Evolutionary conservation across 2,888 invertebrate genomes (phyloP), one percentile per base, ranked within the genome.

Genomic region (Ochlodes sylvanus): DNA sequence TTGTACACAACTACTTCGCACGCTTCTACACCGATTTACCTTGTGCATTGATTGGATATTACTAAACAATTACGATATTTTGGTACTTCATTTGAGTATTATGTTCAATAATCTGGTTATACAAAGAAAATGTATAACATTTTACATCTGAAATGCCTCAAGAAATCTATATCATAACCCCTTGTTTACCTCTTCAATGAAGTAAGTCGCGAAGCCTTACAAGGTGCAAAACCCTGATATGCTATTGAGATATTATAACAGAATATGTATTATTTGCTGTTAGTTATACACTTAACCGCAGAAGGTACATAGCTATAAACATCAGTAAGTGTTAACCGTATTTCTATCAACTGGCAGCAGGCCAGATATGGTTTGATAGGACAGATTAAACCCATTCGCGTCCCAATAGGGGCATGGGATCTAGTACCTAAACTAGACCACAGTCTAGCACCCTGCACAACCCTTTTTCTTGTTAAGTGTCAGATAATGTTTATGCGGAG

Each of bases 1-100:
- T 67, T 62, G 55, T 67, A 47, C 27, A 67, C 54, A 54, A 52
- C 7, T 66, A 65, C 19, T 50, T 17, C 38, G 62, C 68, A 68
- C 68, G 62, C 61, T 56, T 56, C 50, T 62, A 56, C 17, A 7
- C 19, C 19, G 55, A 56, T 47, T 68, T 34, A 68, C 68, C 62
- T 68, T 68, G 62, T 47, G 50, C 9, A 62, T 27, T 15, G 21
- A n/a, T 12, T 34, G 34, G 19, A 57, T 64, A 47, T 17, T 64
- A 64, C 54, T 54, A 21, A 9, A 9, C 10, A 12, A 12, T 38
- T 38, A 38, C 9, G 38, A 38, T 38, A 38, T 38, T n/a, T 38
- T 3, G 38, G 38, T 38, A 38, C 12, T 38, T 38, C 12, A 38
- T 12, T 38, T 38, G 38, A 12, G 38, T 38, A 38, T 38, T 38